These are phyloP conservation scores for Ciconia maguari DNA, from an alignment of 2,113 vertebrate species.

Conservation along the genomic window DNA sequence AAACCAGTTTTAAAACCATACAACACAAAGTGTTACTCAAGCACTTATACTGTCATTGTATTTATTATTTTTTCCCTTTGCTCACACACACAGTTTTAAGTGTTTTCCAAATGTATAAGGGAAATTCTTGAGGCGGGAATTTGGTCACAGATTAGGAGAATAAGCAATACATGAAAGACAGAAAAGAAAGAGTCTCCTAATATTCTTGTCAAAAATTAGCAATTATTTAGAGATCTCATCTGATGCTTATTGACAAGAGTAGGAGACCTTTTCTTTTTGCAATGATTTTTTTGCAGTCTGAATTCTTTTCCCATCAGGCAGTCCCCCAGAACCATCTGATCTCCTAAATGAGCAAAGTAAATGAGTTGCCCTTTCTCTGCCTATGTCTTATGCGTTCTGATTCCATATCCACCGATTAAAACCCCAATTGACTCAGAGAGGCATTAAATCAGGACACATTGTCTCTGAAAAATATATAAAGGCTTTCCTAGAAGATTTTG, in stretches of 20 bases:
- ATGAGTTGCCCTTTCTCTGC: slow-evolving; percentile 8
- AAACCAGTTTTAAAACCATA: slow-evolving; percentile 41
- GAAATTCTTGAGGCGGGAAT: neutral
- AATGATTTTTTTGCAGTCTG: neutral
- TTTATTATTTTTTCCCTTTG: slow-evolving; percentile 34
- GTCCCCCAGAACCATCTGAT: neutral
- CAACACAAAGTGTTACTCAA: neutral
- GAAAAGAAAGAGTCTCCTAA: neutral
- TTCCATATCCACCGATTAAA: neutral
- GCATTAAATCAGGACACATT: neutral
- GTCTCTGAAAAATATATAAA: neutral
- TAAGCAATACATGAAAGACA: neutral
- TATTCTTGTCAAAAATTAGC: neutral
- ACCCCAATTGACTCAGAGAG: neutral
- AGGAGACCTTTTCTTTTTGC: neutral
- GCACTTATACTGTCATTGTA: neutral
- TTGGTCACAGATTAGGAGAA: neutral
- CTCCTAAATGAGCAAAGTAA: slow-evolving; percentile 21
- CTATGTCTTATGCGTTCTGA: neutral
- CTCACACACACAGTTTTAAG: neutral
- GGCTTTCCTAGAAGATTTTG: neutral
- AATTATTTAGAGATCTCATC: neutral
- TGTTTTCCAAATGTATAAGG: neutral
- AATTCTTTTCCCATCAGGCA: neutral
- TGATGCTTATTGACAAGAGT: neutral